Evolutionary conservation across 2,113 vertebrate species (phyloP), one percentile per base, ranked within the genome.

Genomic region (Microcebus jonahi): DNA sequence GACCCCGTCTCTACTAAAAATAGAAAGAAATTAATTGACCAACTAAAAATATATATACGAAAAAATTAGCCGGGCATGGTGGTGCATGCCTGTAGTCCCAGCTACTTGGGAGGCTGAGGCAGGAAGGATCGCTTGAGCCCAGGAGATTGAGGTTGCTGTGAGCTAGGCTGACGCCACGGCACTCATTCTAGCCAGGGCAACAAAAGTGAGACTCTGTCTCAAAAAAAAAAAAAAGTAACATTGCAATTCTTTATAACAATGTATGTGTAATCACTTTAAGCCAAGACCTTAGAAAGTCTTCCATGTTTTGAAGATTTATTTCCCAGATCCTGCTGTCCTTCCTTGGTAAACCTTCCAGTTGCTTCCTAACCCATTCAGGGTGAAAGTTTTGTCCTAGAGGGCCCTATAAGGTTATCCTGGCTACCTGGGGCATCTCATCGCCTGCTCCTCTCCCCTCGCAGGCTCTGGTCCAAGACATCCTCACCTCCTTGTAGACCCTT

Each of bases 201-300:
- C n/a, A n/a, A n/a, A n/a, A n/a, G n/a, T n/a, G n/a, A n/a, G n/a
- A n/a, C n/a, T n/a, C n/a, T n/a, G n/a, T n/a, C n/a, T n/a, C n/a
- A n/a, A n/a, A n/a, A n/a, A n/a, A n/a, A n/a, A n/a, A n/a, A n/a
- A 48, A n/a, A 25, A 73, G 80, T 83, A 63, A 75, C 55, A 21
- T 11, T 59, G 23, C 10, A n/a, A 3, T 48, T 95, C 29, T 67
- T 67, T 76, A n/a, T 88, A 84, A 17, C 34, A 27, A 6, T 20
- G 5, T 18, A 20, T 39, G 20, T 77, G 36, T 80, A 75, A 70
- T 63, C 61, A 13, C 7, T 36, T 15, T 88, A 73, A 39, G 6
- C 9, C 25, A 75, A 88, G 70, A 89, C 53, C 45, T 94, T 61
- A 76, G 70, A 50, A 68, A 67, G 71, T 55, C 18, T 90, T 84